phyloP scores from a whole-genome alignment of 1,140 invertebrate genomes.

The Sycophaga agraensis region DNA sequence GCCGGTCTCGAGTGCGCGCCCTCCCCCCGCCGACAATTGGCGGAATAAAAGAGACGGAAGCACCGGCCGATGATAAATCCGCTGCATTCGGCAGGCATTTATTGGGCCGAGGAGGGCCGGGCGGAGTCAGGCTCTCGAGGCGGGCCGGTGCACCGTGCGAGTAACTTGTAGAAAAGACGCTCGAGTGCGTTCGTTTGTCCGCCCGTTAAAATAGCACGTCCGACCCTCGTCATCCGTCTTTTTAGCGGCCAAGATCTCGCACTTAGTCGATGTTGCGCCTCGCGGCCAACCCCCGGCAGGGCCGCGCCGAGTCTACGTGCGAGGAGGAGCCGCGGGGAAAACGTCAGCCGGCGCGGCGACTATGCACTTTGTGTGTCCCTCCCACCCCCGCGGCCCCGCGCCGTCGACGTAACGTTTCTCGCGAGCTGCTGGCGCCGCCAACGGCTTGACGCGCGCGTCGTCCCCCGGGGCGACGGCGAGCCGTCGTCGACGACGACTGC shows the following conservation, averaged over 20 bases:
- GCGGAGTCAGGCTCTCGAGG: background rate
- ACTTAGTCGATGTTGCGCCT: conserved; percentile 14
- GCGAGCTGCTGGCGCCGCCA: too few relatives aligned
- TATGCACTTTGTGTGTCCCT: too few relatives aligned
- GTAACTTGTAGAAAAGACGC: conserved; percentile 16
- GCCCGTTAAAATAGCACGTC: conserved; percentile 27
- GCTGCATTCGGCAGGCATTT: background rate
- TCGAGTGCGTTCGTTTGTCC: conserved; percentile 16
- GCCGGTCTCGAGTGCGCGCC: background rate
- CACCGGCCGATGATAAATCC: background rate
- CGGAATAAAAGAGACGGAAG: background rate
- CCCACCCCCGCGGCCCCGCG: too few relatives aligned
- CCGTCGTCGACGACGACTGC: too few relatives aligned
- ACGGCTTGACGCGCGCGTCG: too few relatives aligned
- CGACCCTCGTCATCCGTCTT: conserved; percentile 25
- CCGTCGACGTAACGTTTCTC: too few relatives aligned
- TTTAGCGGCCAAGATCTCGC: conserved; percentile 21
- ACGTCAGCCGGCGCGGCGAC: conserved; percentile 4
- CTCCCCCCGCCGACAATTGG: background rate
- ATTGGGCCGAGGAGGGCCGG: background rate
- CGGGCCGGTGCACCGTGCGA: background rate
- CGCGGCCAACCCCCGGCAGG: too few relatives aligned
- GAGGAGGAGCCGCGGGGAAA: conserved; percentile 14
- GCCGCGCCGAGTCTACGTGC: too few relatives aligned
- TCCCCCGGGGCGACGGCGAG: too few relatives aligned